These are phyloP conservation scores for Ricordea florida DNA, from an alignment of 92 coral and sea anemone species.

Conservation along the genomic window DNA sequence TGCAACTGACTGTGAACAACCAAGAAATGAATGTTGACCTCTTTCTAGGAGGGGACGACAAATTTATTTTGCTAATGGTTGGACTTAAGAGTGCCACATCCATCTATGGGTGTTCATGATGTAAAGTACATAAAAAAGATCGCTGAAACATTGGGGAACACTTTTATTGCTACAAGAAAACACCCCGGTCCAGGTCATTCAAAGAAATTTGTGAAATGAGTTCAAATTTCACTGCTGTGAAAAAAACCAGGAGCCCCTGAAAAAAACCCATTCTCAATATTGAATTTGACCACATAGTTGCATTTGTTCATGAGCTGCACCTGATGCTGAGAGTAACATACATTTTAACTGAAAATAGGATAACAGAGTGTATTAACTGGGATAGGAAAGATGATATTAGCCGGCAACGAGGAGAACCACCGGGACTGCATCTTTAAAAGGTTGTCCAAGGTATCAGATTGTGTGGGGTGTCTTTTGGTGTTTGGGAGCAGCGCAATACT, in stretches of 20 bases:
- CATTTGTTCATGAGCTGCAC: conserved; percentile 54
- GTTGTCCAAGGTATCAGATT: conserved; percentile 27
- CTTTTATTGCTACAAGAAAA: background rate
- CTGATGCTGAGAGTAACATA: conserved; percentile 50
- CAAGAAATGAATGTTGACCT: conserved; percentile 7
- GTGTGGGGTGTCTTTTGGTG: conserved; percentile 36
- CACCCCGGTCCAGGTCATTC: conserved; percentile 11
- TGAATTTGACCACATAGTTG: conserved; percentile 40
- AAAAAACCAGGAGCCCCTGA: conserved; percentile 35
- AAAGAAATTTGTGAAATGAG: conserved; percentile 23
- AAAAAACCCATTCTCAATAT: conserved; percentile 37
- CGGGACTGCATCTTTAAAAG: conserved; percentile 19
- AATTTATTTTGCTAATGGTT: too few relatives aligned
- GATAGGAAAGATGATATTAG: conserved; percentile 21
- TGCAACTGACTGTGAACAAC: background rate
- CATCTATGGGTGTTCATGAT: conserved; percentile 48
- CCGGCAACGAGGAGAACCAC: conserved; percentile 6
- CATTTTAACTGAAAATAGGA: conserved; percentile 8
- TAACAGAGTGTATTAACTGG: conserved; percentile 38
- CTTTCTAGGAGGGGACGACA: conserved; percentile 53
- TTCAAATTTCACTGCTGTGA: background rate
- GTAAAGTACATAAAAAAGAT: conserved; percentile 30
- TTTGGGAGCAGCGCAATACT: conserved; percentile 40
- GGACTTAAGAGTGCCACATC: conserved; percentile 49
- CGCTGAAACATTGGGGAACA: conserved; percentile 34